These are phyloP conservation scores for Anastrepha obliqua DNA, from an alignment of 1,140 invertebrate genomes.

Conservation along the genomic window DNA sequence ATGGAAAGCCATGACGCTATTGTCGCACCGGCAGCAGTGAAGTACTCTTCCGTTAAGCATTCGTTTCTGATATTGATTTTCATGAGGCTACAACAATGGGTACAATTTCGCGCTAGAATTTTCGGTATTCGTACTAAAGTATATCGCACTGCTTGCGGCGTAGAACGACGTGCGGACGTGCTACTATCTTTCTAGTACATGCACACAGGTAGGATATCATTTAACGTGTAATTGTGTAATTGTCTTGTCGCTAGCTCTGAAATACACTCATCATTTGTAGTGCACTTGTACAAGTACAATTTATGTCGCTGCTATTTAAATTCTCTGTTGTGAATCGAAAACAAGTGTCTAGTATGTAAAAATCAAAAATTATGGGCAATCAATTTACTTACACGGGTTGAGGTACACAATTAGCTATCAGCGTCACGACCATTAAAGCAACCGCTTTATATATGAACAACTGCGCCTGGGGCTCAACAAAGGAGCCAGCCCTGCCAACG, in stretches of 20 bases:
- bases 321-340: neutral
- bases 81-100: neutral
- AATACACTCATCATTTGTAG: too few relatives aligned
- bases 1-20: constrained; percentile 17
- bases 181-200: neutral
- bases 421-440: constrained; percentile 6
- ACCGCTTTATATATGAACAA: neutral
- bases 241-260: too few relatives aligned
- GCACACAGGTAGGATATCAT: neutral
- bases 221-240: neutral
- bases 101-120: constrained; percentile 16
- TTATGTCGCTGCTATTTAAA: neutral
- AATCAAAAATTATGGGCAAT: too few relatives aligned
- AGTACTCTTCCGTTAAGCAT: constrained; percentile 8
- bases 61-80: constrained; percentile 43
- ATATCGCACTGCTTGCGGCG: neutral
- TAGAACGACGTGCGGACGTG: too few relatives aligned
- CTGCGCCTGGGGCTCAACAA: neutral
- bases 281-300: neutral
- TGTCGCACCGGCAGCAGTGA: constrained; percentile 20
- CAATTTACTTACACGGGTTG: neutral
- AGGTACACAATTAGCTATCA: constrained; percentile 41
- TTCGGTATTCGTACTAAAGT: constrained; percentile 6
- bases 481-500: neutral
- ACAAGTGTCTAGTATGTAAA: neutral